These are phyloP conservation scores for Poeciliopsis occidentalis DNA, from an alignment of 2,113 vertebrate genomes.

Conservation along the genomic window DNA sequence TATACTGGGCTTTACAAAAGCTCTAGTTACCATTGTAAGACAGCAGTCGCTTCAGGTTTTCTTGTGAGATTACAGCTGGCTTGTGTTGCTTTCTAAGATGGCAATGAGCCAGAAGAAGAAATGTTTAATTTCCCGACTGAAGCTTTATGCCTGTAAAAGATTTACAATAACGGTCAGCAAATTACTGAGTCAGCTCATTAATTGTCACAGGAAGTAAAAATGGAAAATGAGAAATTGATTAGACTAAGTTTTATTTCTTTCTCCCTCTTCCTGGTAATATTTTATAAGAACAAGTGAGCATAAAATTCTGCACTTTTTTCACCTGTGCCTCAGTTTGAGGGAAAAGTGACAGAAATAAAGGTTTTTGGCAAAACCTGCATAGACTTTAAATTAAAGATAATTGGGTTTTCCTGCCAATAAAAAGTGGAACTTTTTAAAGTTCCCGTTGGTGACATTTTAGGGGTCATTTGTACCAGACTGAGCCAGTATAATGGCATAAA, in stretches of 20 bases:
- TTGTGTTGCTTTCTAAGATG: constrained; percentile 20
- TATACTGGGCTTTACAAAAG: constrained; percentile 14
- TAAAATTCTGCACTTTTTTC: neutral
- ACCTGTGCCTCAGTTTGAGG: neutral
- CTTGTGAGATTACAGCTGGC: constrained; percentile 9
- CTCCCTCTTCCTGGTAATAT: constrained; percentile 2
- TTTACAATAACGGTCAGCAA: constrained; percentile 43
- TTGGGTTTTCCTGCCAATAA: too few species aligned
- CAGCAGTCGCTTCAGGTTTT: constrained; percentile 7
- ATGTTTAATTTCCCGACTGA: constrained; percentile 17
- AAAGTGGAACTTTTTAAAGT: neutral
- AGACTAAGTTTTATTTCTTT: constrained; percentile 21
- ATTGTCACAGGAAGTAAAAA: constrained; percentile 32
- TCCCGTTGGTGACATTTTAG: neutral
- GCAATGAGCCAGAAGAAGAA: constrained; percentile 35
- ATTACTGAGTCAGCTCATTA: constrained; percentile 37
- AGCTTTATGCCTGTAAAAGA: constrained; percentile 46
- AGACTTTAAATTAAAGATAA: neutral
- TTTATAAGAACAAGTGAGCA: neutral
- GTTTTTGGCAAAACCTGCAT: neutral
- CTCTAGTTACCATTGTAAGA: constrained; percentile 12
- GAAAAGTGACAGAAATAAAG: constrained; percentile 2
- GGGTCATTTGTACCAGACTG: neutral
- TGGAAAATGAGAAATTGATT: constrained; percentile 29
- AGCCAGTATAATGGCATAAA: neutral